Evolutionary conservation across 2,113 vertebrate species (phyloP).

Genomic region (Calcarius ornatus): DNA sequence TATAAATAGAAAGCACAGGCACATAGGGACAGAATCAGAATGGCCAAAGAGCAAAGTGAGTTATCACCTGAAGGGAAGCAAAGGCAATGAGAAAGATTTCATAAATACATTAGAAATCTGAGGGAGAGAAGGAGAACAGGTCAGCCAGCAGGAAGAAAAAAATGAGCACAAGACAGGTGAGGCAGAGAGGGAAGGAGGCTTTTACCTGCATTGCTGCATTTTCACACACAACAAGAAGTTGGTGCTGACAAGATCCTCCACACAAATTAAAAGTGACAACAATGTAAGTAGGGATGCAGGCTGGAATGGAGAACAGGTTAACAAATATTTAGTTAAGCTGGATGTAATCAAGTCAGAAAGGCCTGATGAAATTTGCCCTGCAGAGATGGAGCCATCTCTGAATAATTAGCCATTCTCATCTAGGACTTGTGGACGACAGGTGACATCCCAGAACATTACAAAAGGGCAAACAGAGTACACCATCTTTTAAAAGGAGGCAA

Average conservation of each 20-base stretch:
- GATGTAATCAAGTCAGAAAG: constrained; percentile 34
- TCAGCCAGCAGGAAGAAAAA: background rate
- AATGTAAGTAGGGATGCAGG: background rate
- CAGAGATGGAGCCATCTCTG: background rate
- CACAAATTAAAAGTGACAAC: constrained; percentile 30
- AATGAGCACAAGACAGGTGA: background rate
- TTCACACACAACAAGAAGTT: background rate
- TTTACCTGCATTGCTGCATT: background rate
- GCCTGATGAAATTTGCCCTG: background rate
- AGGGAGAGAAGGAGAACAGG: background rate
- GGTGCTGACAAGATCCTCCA: background rate
- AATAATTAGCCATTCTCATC: constrained; percentile 6
- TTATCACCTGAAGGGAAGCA: constrained; percentile 12
- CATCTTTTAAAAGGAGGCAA: background rate
- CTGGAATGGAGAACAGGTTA: background rate
- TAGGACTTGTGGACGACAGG: background rate
- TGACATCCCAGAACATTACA: background rate
- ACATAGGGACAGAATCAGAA: background rate
- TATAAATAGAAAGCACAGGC: constrained; percentile 32
- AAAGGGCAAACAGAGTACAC: background rate
- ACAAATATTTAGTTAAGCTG: constrained; percentile 2
- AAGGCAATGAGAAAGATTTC: constrained; percentile 11
- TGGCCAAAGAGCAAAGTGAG: background rate
- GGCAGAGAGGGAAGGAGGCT: background rate
- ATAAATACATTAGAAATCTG: background rate